These are phyloP conservation scores for Seriola dumerili DNA, from an alignment of 2,113 vertebrate species.

Conservation along the genomic window DNA sequence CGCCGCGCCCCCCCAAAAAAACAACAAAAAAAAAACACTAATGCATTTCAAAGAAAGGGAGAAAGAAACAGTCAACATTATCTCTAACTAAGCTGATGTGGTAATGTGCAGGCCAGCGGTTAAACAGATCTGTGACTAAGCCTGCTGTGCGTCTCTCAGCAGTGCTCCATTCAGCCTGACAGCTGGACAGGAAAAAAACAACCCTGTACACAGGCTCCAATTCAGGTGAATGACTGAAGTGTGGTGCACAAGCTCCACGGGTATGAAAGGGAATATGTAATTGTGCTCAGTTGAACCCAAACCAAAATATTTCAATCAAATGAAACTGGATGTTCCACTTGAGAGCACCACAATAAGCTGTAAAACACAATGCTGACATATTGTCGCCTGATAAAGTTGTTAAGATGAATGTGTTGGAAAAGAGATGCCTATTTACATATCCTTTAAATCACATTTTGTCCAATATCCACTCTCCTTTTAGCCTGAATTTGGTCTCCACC, in stretches of 20 bases:
- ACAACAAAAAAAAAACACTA: neutral
- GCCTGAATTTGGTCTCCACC: neutral
- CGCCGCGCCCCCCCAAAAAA: no score
- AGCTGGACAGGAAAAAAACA: slow-evolving; percentile 26
- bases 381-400: neutral
- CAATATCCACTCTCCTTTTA: neutral
- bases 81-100: slow-evolving; percentile 1
- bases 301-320: neutral
- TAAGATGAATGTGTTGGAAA: neutral
- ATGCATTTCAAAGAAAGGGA: neutral
- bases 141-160: slow-evolving; percentile 36
- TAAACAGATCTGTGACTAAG: slow-evolving; percentile 39
- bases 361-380: neutral
- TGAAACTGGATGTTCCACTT: neutral
- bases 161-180: slow-evolving; percentile 30
- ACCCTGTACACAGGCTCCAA: neutral
- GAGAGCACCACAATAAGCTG: neutral
- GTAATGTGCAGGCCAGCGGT: slow-evolving; percentile 17
- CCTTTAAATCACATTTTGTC: neutral
- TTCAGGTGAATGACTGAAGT: neutral
- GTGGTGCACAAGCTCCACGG: neutral
- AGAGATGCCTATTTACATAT: neutral
- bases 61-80: slow-evolving; percentile 18
- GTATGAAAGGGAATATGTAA: neutral
- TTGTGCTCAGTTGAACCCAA: neutral